These are phyloP conservation scores for Trichoplusia ni DNA, from an alignment of 1,140 invertebrate genomes.

Conservation along the genomic window DNA sequence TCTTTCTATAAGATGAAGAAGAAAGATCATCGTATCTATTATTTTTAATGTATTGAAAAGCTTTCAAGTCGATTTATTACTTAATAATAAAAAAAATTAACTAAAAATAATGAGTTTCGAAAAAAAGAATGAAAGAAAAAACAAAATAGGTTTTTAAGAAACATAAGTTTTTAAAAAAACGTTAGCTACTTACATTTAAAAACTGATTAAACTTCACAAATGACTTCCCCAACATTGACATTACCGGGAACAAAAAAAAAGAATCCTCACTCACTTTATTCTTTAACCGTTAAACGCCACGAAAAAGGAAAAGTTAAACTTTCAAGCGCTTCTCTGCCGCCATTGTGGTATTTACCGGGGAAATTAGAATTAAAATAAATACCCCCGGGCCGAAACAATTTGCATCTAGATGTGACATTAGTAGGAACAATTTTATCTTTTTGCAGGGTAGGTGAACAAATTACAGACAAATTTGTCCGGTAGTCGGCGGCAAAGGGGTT, in stretches of 20 bases:
- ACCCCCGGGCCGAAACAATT: conserved; percentile 66
- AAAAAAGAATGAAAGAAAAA: too few relatives aligned
- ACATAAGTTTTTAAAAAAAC: too few relatives aligned
- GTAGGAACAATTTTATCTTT: conserved; percentile 55
- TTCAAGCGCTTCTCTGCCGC: conserved; percentile 33
- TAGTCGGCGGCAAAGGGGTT: not conserved
- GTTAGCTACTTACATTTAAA: too few relatives aligned
- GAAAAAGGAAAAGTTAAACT: conserved; percentile 9
- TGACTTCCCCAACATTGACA: not conserved
- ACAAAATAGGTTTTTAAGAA: too few relatives aligned
- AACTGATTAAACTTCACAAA: not conserved
- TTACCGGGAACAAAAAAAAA: conserved; percentile 8
- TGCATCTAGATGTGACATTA: conserved; percentile 79
- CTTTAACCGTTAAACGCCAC: not conserved
- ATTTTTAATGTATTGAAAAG: too few relatives aligned
- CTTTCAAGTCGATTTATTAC: too few relatives aligned
- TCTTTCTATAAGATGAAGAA: too few relatives aligned
- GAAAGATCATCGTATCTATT: too few relatives aligned
- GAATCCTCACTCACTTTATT: conserved; percentile 18
- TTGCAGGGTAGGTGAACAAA: conserved; percentile 48
- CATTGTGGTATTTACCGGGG: conserved; percentile 68
- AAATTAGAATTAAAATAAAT: conserved; percentile 75
- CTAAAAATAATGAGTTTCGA: too few relatives aligned
- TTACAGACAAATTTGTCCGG: conserved; percentile 36
- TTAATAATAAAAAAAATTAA: too few relatives aligned